Percentiles rank a stretch among this genome's conserved stretches.
phyloP scores from a whole-genome alignment of 2,888 invertebrate species.

The Apodemia zela region DNA sequence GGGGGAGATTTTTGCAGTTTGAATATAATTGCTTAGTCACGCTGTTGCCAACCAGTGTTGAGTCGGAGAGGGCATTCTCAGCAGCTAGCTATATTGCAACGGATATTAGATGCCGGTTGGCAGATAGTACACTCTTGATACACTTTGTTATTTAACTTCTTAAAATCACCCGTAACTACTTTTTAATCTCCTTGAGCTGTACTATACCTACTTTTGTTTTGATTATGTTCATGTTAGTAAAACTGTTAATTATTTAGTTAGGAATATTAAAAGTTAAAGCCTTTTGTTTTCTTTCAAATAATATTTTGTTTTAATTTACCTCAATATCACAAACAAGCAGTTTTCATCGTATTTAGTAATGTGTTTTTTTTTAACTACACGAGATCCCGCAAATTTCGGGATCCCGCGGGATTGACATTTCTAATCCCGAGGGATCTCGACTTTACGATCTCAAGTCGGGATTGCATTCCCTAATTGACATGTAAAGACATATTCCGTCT shows the following conservation, averaged over 20 bases:
- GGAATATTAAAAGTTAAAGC: conserved; percentile 4
- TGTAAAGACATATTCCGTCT: conserved; percentile 23
- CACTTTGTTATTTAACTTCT: no score
- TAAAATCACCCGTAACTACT: not conserved
- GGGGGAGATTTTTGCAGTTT: conserved; percentile 17
- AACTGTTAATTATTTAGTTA: conserved; percentile 9
- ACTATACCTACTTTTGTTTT: conserved; percentile 2
- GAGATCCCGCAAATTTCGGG: not conserved
- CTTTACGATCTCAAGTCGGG: no score
- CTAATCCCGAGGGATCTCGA: not conserved
- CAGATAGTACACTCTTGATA: not conserved
- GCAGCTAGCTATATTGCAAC: conserved; percentile 7
- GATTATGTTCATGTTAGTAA: not conserved
- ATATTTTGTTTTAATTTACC: conserved; percentile 7
- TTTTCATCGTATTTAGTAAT: conserved; percentile 10
- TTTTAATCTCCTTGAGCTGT: conserved; percentile 5
- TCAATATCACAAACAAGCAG: conserved; percentile 2
- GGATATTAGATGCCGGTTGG: conserved; percentile 1
- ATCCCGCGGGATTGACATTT: conserved; percentile 10
- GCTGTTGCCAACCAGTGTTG: not conserved
- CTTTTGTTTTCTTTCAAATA: conserved; percentile 15
- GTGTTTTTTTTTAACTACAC: conserved; percentile 2
- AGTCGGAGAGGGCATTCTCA: conserved; percentile 12
- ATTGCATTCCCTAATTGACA: not conserved
- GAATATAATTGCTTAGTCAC: conserved; percentile 17